Evolutionary conservation across 37 sponge, comb jelly and placozoan species (phyloP).

Genomic region (Tethya wilhelma): DNA sequence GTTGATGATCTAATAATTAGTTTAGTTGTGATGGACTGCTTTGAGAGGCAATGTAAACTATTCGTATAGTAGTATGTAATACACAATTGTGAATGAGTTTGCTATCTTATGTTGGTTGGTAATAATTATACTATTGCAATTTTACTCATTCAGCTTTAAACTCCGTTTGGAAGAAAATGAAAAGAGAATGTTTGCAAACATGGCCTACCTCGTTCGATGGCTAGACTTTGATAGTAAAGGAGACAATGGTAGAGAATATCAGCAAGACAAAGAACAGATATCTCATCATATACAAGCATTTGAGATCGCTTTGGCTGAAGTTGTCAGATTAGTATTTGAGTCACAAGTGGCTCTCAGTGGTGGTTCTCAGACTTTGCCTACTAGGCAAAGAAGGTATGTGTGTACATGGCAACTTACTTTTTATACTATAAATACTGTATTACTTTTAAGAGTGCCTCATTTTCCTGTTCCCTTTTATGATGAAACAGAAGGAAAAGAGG

Average conservation of each 20-base stretch:
- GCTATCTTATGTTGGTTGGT: no score
- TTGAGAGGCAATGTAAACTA: no score
- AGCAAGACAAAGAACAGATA: not conserved
- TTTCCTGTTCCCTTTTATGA: no score
- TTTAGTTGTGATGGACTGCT: no score
- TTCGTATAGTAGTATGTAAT: no score
- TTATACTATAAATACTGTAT: not conserved
- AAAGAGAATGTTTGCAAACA: slow-evolving; percentile 27
- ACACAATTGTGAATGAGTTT: no score
- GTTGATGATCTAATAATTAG: no score
- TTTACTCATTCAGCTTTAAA: slow-evolving; percentile 31
- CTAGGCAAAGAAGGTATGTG: slow-evolving; percentile 17
- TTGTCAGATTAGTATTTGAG: slow-evolving; percentile 34
- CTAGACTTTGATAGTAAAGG: slow-evolving; percentile 44
- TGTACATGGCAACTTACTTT: not conserved
- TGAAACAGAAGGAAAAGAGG: no score
- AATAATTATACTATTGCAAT: not conserved
- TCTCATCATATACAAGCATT: not conserved
- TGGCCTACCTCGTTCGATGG: slow-evolving; percentile 71
- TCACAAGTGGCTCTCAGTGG: slow-evolving; percentile 1
- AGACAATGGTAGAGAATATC: not conserved
- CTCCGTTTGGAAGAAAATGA: slow-evolving; percentile 31
- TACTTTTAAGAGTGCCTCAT: no score
- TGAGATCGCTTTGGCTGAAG: slow-evolving; percentile 23
- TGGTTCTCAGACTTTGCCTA: not conserved